Base-by-base conservation (phyloP, 30 jellyfish, hydroid and myxozoan genomes). In the Phacellophora camtschatica region DNA sequence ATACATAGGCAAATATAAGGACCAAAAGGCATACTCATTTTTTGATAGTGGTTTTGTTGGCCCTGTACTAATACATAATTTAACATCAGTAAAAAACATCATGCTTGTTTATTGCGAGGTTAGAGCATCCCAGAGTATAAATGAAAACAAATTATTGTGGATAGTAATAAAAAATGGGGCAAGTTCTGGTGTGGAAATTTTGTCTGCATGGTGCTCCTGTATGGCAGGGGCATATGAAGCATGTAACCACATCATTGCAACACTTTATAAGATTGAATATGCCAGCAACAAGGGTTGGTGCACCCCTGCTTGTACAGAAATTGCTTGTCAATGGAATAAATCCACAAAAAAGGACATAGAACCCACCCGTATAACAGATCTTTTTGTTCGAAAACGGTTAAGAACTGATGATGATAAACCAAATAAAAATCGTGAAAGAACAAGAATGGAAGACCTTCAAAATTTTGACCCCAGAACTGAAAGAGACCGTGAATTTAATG, bases 31-130 rank as follows among this genome's bases (percentile, higher is more conserved):
- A 18, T 85, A 73, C 37, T 15, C 80, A 9, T 87, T 66, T 71
- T 87, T 46, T 24, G 87, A 66, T 15, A 87, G 96, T 42, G 89
- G 89, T 19, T 78, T 79, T 62, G 91, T 72, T 20, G 91, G 86
- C 8, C 53, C 58, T 27, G 22, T 82, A 22, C 27, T 56, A 28
- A 53, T 56, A 6, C 30, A 5, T 37, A 66, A 76, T 35, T 63
- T 54, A 13, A 58, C 46, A 20, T 24, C 53, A 39, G 57, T 15
- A 56, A n/a, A 36, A 57, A 54, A 42, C 53, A 24, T 42, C 51
- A 67, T 31, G 25, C 46, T 81, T 68, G 48, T 71, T 27, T 81
- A 66, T 43, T 71, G 90, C 39, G 29, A 42, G 57, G 95, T 84
- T 19, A 71, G 78, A 20, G 85, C 80, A 48, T 84, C 90, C 0